Evolutionary conservation across 2,797 vertebrate species (phyloP), one percentile per base, ranked within the genome.

Genomic region (Lutjanus argentimaculatus): DNA sequence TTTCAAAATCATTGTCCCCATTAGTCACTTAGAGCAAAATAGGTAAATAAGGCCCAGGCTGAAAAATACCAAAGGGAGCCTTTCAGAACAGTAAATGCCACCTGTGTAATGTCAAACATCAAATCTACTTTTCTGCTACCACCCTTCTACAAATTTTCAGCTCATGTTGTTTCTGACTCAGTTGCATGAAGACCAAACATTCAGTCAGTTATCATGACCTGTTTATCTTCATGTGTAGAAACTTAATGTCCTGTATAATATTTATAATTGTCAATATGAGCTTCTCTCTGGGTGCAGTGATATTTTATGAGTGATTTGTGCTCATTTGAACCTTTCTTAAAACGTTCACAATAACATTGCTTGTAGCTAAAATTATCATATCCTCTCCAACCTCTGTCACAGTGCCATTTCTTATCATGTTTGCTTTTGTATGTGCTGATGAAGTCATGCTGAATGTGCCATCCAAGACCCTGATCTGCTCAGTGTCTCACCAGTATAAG

Each of bases 401-500:
- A n/a, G 30, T 57, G 66, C 62, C 69, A 63, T 80, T 83, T 82
- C 64, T 83, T 80, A 57, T 82, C 45, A 42, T 56, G 45, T 68
- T 80, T 80, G 55, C 59, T 73, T 83, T 75, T 84, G 71, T 80
- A 16, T 71, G 64, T 21, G 13, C 65, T 59, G 57, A 45, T 21
- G 70, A 80, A 80, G 59, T 75, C 63, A 61, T 56, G 56, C 61
- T 72, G 12, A 79, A 85, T 81, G 72, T 84, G 17, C 19, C 80
- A 86, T 77, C 77, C 56, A 66, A 85, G 65, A 78, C 75, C 56
- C n/a, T 43, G 5, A 85, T 82, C 21, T 72, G 55, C 76, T 72
- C 63, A 80, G 69, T 75, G 75, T 78, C 79, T 82, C 62, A 77
- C 67, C 75, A 76, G 43, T 64, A 80, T 85, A 83, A 89, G 80